phyloP scores from a whole-genome alignment of 2,113 vertebrate species.

The Silurus asotus region DNA sequence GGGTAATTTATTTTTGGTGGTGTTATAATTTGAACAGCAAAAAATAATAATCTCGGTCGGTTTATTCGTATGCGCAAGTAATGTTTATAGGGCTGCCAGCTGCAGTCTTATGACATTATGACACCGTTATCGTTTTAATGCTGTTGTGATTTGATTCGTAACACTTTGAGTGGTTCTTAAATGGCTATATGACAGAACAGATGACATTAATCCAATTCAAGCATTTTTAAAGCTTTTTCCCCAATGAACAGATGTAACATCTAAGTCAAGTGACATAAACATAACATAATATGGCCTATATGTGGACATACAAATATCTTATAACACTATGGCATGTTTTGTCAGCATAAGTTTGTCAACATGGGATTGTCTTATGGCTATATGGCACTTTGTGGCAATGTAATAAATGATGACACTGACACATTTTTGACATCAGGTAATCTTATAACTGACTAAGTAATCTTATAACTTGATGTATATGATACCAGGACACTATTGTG shows the following conservation, averaged over 20 bases:
- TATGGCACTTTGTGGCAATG: too few species aligned
- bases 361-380: not conserved
- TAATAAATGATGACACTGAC: not conserved
- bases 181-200: not conserved
- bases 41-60: not conserved
- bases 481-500: not conserved
- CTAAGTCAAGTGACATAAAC: not conserved
- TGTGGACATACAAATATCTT: not conserved
- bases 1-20: conserved; percentile 75
- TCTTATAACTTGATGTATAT: not conserved
- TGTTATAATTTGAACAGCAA: not conserved
- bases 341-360: not conserved
- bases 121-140: not conserved
- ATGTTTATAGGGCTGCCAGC: not conserved
- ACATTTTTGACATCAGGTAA: too few species aligned
- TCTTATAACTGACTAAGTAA: too few species aligned
- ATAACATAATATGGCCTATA: not conserved
- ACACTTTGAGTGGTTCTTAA: not conserved
- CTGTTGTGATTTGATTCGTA: not conserved
- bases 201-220: not conserved
- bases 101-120: not conserved
- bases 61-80: not conserved
- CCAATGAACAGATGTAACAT: not conserved
- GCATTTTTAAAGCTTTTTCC: not conserved
- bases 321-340: not conserved